Evolutionary conservation across 2,113 vertebrate species (phyloP).

Genomic region (Hemiprocne comata): DNA sequence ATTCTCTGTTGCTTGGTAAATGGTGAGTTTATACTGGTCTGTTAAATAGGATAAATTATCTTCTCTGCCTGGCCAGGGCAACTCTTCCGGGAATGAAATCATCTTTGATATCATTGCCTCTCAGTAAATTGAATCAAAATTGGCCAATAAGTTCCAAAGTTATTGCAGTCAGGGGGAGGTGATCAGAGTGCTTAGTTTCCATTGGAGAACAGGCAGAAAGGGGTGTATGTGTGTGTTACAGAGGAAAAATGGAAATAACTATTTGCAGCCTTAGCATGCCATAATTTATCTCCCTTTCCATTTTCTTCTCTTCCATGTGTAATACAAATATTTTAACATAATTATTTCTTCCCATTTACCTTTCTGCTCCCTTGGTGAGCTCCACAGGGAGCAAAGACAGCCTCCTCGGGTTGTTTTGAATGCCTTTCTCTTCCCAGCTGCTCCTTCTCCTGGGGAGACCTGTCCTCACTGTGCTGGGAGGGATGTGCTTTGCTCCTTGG

Average conservation of each 20-base stretch:
- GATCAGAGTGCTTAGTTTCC: not conserved
- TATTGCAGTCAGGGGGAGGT: not conserved
- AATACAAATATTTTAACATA: not conserved
- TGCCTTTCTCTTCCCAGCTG: not conserved
- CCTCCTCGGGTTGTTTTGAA: fast-evolving
- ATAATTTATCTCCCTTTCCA: not conserved
- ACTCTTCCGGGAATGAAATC: not conserved
- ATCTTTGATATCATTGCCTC: not conserved
- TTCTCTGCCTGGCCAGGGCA: not conserved
- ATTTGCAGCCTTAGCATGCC: not conserved
- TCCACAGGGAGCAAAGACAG: not conserved
- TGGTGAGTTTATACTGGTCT: not conserved
- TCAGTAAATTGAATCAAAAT: constrained; percentile 3
- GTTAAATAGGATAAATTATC: not conserved
- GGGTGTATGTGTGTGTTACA: not conserved
- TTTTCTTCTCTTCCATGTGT: not conserved
- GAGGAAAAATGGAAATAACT: not conserved
- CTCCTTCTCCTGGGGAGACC: not conserved
- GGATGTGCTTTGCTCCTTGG: fast-evolving
- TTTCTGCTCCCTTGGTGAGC: not conserved
- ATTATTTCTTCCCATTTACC: not conserved
- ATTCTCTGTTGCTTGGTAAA: not conserved
- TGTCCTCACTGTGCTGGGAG: not conserved
- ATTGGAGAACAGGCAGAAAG: not conserved
- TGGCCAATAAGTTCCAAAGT: not conserved